phyloP scores from a whole-genome alignment of 2,888 invertebrate species.

The Ectropis crepuscularia region DNA sequence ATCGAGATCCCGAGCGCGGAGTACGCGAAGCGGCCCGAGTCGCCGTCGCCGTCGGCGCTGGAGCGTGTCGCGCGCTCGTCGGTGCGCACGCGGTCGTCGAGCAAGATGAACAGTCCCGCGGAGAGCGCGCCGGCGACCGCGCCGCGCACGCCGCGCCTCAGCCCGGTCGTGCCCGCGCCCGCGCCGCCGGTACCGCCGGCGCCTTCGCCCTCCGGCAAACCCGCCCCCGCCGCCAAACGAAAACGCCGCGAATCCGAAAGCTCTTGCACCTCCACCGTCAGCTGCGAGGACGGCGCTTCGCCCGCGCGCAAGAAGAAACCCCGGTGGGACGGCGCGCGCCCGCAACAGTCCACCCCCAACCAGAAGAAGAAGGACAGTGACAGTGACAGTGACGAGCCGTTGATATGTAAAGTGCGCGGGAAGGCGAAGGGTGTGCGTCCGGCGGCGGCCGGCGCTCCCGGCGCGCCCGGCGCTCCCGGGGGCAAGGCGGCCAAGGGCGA shows the following conservation, averaged over 20 bases:
- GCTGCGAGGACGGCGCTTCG: slow-evolving; percentile 82
- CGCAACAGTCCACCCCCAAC: slow-evolving; percentile 73
- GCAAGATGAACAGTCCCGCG: slow-evolving; percentile 88
- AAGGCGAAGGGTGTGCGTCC: slow-evolving; percentile 57
- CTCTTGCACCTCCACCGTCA: slow-evolving; percentile 86
- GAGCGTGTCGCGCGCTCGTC: slow-evolving; percentile 79
- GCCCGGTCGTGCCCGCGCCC: slow-evolving; percentile 64
- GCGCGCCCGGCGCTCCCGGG: slow-evolving; percentile 36
- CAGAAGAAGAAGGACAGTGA: slow-evolving; percentile 86
- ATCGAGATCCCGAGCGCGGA: slow-evolving; percentile 92
- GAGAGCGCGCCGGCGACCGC: slow-evolving; percentile 70
- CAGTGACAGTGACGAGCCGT: slow-evolving; percentile 92
- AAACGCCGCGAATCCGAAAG: slow-evolving; percentile 93
- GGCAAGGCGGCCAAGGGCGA: slow-evolving; percentile 58
- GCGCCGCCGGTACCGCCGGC: slow-evolving; percentile 51
- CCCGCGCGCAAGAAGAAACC: slow-evolving; percentile 74
- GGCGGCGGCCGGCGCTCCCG: slow-evolving; percentile 59
- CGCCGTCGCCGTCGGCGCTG: slow-evolving; percentile 76
- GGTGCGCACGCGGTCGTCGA: slow-evolving; percentile 88
- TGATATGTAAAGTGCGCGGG: slow-evolving; percentile 89
- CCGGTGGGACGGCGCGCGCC: slow-evolving; percentile 59
- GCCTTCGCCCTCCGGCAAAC: slow-evolving; percentile 77
- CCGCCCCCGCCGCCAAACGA: slow-evolving; percentile 83
- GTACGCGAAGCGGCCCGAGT: slow-evolving; percentile 76
- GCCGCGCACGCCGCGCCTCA: slow-evolving; percentile 73